Evolutionary conservation across 1,140 invertebrate species (phyloP), one percentile per base, ranked within the genome.

Genomic region (Riptortus pedestris): DNA sequence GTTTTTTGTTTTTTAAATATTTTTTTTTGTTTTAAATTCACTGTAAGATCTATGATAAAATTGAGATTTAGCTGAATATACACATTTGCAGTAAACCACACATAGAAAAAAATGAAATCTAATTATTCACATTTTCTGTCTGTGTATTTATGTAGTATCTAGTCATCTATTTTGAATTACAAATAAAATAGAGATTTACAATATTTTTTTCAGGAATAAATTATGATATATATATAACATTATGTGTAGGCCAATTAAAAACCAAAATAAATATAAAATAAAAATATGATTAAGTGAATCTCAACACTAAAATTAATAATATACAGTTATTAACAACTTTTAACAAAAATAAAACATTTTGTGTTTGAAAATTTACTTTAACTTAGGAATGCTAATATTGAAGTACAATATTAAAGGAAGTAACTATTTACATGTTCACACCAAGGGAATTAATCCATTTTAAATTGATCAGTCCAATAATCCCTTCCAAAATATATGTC

Each of bases 371-470:
- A 51, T 24, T 24, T 2, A 12, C 24, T 24, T 18, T 24, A 55
- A 55, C 51, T 14, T 2, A 55, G 51, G 51, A 55, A 55, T 55
- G 51, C 51, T 55, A 55, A 55, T 9, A 24, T 18, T 55, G 45
- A n/a, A n/a, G 20, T 16, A 24, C 18, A 24, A 55, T 55, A 24
- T 55, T 16, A 55, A 55, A 55, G 24, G 18, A 55, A 55, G 51
- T 27, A 27, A 24, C 51, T 55, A 55, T 55, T 55, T 55, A 55
- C 51, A 55, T 55, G 22, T 55, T 55, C 51, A 55, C 51, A 55
- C 16, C 51, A 24, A 55, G 51, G 51, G 51, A 55, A 55, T 55
- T 24, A 55, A 55, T 55, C 26, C 51, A 27, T 26, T 24, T 55
- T 55, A 24, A 24, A 55, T 47, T 20, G 9, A 20, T 47, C 45